These are phyloP conservation scores for Drosophila aff. DNA, from an alignment of 1,140 invertebrate species.

Conservation along the genomic window DNA sequence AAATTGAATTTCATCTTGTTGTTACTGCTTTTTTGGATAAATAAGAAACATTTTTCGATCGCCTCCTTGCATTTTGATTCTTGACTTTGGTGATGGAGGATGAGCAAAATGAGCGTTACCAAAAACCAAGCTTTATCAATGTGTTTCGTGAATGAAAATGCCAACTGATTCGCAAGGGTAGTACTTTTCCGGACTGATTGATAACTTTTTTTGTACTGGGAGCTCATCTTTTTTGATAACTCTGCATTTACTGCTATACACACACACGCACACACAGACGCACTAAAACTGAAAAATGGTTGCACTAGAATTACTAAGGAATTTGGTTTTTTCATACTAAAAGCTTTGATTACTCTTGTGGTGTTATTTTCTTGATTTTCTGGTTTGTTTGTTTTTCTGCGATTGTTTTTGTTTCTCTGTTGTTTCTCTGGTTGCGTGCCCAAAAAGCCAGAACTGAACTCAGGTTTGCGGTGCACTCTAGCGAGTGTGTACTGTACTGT, in stretches of 20 bases:
- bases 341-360: slow-evolving; percentile 49
- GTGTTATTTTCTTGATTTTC: slow-evolving; percentile 28
- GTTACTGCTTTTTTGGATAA: neutral
- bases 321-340: slow-evolving; percentile 25
- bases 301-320: slow-evolving; percentile 44
- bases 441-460: slow-evolving; percentile 67
- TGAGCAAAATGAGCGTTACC: slow-evolving; percentile 68
- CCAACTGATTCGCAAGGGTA: neutral
- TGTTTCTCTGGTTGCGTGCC: slow-evolving; percentile 58
- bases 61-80: neutral
- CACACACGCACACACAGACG: slow-evolving; percentile 37
- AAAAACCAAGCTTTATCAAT: slow-evolving; percentile 48
- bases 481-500: slow-evolving; percentile 60
- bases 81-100: slow-evolving; percentile 47
- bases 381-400: slow-evolving; percentile 3
- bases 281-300: slow-evolving; percentile 48
- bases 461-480: slow-evolving; percentile 67
- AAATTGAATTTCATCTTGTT: neutral
- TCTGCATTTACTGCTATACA: slow-evolving; percentile 52
- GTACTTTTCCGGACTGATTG: slow-evolving; percentile 2
- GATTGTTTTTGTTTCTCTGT: slow-evolving; percentile 23
- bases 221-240: slow-evolving; percentile 64
- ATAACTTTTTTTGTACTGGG: slow-evolving; percentile 8
- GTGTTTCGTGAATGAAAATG: slow-evolving; percentile 47
- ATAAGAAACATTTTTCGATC: neutral